Percentiles rank a stretch among this genome's conserved stretches.
phyloP scores from a whole-genome alignment of 2,888 invertebrate species.

The Eupsilia transversa region DNA sequence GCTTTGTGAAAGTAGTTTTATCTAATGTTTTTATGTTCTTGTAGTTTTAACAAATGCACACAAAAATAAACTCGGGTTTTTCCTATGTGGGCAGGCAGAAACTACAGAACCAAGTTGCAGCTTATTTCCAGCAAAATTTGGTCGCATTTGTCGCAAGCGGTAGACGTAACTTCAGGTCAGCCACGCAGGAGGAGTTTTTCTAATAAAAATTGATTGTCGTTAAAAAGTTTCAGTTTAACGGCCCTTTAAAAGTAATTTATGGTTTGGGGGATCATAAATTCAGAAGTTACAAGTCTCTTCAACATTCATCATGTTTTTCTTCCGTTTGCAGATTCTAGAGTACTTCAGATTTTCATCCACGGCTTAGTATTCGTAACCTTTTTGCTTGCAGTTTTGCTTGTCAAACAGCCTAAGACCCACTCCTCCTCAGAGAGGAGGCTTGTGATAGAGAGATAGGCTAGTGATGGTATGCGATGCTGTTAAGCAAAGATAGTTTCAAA shows the following conservation, averaged over 20 bases:
- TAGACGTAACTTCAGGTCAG: neutral
- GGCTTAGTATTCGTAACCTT: too few relatives aligned
- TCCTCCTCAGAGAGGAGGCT: too few relatives aligned
- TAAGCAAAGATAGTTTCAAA: too few relatives aligned
- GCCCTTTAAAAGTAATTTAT: slow-evolving; percentile 54
- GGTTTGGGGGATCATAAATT: slow-evolving; percentile 37
- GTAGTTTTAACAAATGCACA: neutral
- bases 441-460: too few relatives aligned
- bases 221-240: slow-evolving; percentile 54
- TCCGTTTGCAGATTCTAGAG: neutral
- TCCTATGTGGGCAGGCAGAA: neutral
- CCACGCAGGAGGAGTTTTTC: slow-evolving; percentile 16
- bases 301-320: slow-evolving; percentile 26
- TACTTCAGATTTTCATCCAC: too few relatives aligned
- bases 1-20: neutral
- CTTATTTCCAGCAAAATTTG: neutral
- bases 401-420: too few relatives aligned
- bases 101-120: neutral
- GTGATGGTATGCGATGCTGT: too few relatives aligned
- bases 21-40: neutral
- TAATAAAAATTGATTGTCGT: slow-evolving; percentile 54
- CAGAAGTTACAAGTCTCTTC: slow-evolving; percentile 39
- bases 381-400: too few relatives aligned
- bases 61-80: neutral
- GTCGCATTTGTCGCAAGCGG: neutral